Percentiles rank a stretch among this genome's conserved stretches.
These are phyloP conservation scores for Drosophila gunungcola DNA, from an alignment of 1,140 invertebrate genomes.

Conservation along the genomic window DNA sequence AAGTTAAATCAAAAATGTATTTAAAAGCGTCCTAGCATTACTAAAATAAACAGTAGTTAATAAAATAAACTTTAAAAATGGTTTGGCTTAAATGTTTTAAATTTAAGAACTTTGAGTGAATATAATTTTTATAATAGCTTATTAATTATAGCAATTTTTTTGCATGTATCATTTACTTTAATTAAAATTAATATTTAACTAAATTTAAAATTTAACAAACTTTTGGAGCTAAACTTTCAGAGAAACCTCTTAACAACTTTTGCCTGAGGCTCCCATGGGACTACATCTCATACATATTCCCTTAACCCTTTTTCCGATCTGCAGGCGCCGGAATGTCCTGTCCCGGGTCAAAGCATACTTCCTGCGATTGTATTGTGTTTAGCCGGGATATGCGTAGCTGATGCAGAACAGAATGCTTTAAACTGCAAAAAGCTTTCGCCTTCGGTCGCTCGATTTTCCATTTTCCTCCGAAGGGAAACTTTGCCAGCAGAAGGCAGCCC, in stretches of 20 bases:
- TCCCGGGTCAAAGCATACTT: constrained; percentile 49
- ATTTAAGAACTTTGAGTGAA: too few species aligned
- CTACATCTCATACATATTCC: constrained; percentile 2
- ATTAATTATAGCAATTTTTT: too few species aligned
- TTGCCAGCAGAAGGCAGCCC: constrained; percentile 53
- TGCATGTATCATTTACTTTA: background rate
- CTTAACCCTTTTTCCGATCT: constrained; percentile 3
- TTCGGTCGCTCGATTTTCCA: background rate
- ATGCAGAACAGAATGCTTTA: constrained; percentile 61
- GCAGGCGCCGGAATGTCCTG: constrained; percentile 49
- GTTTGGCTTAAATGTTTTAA: too few species aligned
- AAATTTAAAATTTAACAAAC: background rate
- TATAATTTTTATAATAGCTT: too few species aligned
- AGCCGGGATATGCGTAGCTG: constrained; percentile 31
- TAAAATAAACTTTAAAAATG: too few species aligned
- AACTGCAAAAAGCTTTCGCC: constrained; percentile 61
- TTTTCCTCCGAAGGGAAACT: constrained; percentile 25
- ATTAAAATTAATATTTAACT: background rate
- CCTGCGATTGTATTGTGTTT: constrained; percentile 50
- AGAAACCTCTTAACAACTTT: constrained; percentile 11
- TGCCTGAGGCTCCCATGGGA: constrained; percentile 1
- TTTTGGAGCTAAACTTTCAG: background rate
- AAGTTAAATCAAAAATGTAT: too few species aligned
- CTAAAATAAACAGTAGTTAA: too few species aligned
- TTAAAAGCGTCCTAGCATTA: too few species aligned